phyloP scores from a whole-genome alignment of 1,140 invertebrate species.

The Ephestia elutella region DNA sequence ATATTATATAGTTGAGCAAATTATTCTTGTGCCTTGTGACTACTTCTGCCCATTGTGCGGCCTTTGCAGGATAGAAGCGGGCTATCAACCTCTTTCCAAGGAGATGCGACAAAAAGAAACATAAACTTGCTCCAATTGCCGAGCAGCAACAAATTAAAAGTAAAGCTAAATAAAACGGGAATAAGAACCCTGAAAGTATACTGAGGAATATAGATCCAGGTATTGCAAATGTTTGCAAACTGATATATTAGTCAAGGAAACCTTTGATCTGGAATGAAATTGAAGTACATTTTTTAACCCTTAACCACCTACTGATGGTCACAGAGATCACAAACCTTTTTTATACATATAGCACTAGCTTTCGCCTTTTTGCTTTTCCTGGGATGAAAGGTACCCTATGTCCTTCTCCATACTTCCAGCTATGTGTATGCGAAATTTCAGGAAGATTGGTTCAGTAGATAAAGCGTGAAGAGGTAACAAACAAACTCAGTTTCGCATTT shows the following conservation, averaged over 20 bases:
- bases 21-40: slow-evolving; percentile 91
- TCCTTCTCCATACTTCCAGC: too few relatives aligned
- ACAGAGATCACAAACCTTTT: too few relatives aligned
- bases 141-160: slow-evolving; percentile 96
- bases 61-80: slow-evolving; percentile 92
- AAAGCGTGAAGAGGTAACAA: too few relatives aligned
- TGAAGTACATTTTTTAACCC: too few relatives aligned
- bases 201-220: slow-evolving; percentile 98
- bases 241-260: slow-evolving; percentile 71
- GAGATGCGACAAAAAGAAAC: slow-evolving; percentile 94
- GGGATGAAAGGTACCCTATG: too few relatives aligned
- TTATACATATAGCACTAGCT: too few relatives aligned
- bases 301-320: too few relatives aligned
- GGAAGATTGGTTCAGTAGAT: too few relatives aligned
- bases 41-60: slow-evolving; percentile 87
- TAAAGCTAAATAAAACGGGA: slow-evolving; percentile 93
- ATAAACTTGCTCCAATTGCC: slow-evolving; percentile 95
- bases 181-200: slow-evolving; percentile 97
- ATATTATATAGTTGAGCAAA: slow-evolving; percentile 97
- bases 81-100: slow-evolving; percentile 89
- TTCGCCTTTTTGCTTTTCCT: too few relatives aligned
- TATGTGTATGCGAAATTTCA: too few relatives aligned
- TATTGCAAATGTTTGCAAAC: slow-evolving; percentile 99
- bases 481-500: too few relatives aligned
- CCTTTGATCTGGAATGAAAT: slow-evolving; percentile 14